These are phyloP conservation scores for Pipa parva DNA, from an alignment of 2,113 vertebrate species.

Conservation along the genomic window DNA sequence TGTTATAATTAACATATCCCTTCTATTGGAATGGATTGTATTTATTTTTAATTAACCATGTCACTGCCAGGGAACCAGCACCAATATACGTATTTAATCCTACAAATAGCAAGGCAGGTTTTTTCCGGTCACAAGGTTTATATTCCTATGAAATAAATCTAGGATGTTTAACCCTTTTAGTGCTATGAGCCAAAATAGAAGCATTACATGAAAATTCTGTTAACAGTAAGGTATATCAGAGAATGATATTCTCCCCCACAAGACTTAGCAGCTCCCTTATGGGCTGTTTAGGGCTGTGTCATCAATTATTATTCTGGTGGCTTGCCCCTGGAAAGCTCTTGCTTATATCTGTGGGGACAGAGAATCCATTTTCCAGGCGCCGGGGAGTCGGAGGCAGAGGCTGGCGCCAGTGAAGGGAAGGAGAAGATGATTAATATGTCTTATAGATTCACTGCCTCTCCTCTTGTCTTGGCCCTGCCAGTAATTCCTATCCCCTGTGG, in stretches of 20 bases:
- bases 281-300: conserved; percentile 59
- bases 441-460: conserved; percentile 69
- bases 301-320: conserved; percentile 69
- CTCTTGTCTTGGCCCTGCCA: conserved; percentile 66
- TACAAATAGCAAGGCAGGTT: neutral
- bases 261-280: conserved; percentile 50
- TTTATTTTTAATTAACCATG: neutral
- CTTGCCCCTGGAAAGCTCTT: conserved; percentile 66
- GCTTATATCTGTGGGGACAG: conserved; percentile 65
- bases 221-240: conserved; percentile 43
- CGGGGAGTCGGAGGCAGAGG: conserved; percentile 62
- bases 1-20: neutral
- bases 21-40: neutral
- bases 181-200: neutral
- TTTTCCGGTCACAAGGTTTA: neutral
- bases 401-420: conserved; percentile 70
- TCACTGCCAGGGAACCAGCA: neutral
- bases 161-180: neutral
- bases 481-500: conserved; percentile 66
- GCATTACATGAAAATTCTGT: conserved; percentile 21
- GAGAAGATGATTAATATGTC: conserved; percentile 74
- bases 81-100: too few relatives aligned
- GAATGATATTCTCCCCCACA: conserved; percentile 45
- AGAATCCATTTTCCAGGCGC: conserved; percentile 69
- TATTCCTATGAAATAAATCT: neutral